Evolutionary conservation across 2,797 vertebrate species (phyloP).

Genomic region (Mus caroli): DNA sequence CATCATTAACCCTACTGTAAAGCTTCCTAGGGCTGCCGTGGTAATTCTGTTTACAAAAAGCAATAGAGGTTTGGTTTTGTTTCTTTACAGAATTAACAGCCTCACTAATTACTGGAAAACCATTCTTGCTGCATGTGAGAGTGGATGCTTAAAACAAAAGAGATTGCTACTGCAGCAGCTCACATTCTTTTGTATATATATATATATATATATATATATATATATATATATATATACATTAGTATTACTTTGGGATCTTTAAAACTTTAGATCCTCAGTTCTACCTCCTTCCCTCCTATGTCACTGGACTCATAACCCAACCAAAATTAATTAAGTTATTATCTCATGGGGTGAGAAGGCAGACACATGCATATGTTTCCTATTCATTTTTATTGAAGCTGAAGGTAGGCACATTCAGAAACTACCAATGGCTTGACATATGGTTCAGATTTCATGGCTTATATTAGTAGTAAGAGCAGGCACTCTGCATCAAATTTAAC

Average conservation of each 20-base stretch:
- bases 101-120: constrained; percentile 60
- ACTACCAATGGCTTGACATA: constrained; percentile 26
- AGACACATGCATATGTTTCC: constrained; percentile 24
- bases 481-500: constrained; percentile 19
- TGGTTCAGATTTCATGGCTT: constrained; percentile 49
- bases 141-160: constrained; percentile 66
- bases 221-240: too few species aligned
- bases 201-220: too few species aligned
- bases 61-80: constrained; percentile 55
- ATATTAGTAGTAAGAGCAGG: constrained; percentile 47
- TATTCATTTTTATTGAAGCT: constrained; percentile 53
- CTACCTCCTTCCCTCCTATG: neutral
- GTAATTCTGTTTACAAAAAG: constrained; percentile 67
- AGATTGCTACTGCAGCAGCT: neutral
- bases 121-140: constrained; percentile 28
- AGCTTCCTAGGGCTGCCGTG: constrained; percentile 39
- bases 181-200: constrained; percentile 20
- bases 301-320: neutral
- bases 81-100: constrained; percentile 71
- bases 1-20: constrained; percentile 62
- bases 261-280: constrained; percentile 5
- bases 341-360: neutral
- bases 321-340: constrained; percentile 25
- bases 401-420: constrained; percentile 3
- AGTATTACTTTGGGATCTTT: constrained; percentile 1